These are phyloP conservation scores for Ormyrus pomaceus DNA, from an alignment of 2,888 invertebrate genomes.

Conservation along the genomic window DNA sequence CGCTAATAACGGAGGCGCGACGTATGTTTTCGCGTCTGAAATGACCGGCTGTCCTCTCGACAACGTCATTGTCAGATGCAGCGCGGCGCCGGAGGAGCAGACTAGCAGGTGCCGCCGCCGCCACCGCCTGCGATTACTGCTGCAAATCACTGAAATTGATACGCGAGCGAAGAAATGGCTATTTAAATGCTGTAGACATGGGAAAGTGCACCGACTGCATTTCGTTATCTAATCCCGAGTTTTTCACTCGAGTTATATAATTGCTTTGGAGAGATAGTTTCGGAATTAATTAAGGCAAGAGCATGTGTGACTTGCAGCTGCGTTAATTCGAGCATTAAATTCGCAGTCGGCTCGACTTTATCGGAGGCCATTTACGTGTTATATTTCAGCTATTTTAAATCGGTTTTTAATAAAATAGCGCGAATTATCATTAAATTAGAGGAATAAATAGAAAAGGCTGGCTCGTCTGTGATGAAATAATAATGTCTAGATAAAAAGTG, in stretches of 20 bases:
- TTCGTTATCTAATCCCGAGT: slow-evolving; percentile 31
- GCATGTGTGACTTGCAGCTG: slow-evolving; percentile 9
- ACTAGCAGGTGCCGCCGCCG: background rate
- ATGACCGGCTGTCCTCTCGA: background rate
- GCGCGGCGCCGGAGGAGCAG: background rate
- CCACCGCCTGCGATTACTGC: slow-evolving; percentile 11
- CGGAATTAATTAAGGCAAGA: slow-evolving; percentile 7
- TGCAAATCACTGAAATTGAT: background rate
- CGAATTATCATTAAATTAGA: too few relatives aligned
- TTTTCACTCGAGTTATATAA: slow-evolving; percentile 17
- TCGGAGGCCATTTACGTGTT: too few relatives aligned
- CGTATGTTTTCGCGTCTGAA: background rate
- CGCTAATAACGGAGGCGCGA: slow-evolving; percentile 15
- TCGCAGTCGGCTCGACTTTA: too few relatives aligned
- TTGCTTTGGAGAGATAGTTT: slow-evolving; percentile 5
- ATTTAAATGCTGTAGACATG: slow-evolving; percentile 25
- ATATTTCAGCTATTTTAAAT: too few relatives aligned
- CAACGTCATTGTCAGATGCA: slow-evolving; percentile 18
- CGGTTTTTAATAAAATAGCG: too few relatives aligned
- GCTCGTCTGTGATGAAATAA: too few relatives aligned
- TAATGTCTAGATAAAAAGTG: background rate
- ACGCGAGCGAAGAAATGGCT: slow-evolving; percentile 10
- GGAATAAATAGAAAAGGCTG: too few relatives aligned
- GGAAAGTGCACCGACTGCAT: background rate
- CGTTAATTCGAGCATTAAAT: slow-evolving; percentile 35